Base-by-base conservation (phyloP, 1,140 invertebrate genomes). In the Aleiodes sp. region DNA sequence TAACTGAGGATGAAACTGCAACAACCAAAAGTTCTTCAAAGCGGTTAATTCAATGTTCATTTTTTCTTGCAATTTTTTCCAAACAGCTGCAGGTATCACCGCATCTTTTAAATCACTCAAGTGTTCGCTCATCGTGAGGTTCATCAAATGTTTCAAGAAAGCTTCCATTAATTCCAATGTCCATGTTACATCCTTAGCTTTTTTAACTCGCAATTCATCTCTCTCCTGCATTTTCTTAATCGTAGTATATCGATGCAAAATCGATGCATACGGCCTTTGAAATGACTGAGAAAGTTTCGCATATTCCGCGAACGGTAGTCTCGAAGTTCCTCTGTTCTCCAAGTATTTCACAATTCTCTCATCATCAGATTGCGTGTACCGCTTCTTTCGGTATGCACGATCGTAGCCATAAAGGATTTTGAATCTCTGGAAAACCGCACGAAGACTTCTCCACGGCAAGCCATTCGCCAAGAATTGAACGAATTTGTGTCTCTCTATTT, bases 401-500 rank as follows among this genome's bases (percentile, higher is more conserved):
- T 4, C 12, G 3, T n/a, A 19, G 8, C 8, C 39, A 66, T 76
- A 71, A 9, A 84, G 66, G 43, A 59, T 68, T 74, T 31, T 76
- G 70, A 84, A 85, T 72, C 82, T 77, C 4, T 39, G 60, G 73
- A 80, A 80, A 68, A 84, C 78, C 65, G 79, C 81, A 16, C 64
- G 74, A 12, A 85, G 64, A 24, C 73, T 77, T 74, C 84, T 77
- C 63, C 72, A 72, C 16, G 80, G 81, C 28, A 86, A 78, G 29
- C 75, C 78, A 68, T 79, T 79, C 2, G 82, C 80, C 67, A 86
- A 70, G 74, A 79, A 85, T 72, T 79, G 79, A 24, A 80, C 71
- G 70, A 86, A 85, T 66, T 79, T 82, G 37, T 70, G 66, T 65
- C 82, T 75, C 24, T 85, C 70, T 26, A 60, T 0, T 0, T 69